Base-by-base conservation (phyloP, 53 echinoderm and acorn worm species). In the Stichopus horrens region DNA sequence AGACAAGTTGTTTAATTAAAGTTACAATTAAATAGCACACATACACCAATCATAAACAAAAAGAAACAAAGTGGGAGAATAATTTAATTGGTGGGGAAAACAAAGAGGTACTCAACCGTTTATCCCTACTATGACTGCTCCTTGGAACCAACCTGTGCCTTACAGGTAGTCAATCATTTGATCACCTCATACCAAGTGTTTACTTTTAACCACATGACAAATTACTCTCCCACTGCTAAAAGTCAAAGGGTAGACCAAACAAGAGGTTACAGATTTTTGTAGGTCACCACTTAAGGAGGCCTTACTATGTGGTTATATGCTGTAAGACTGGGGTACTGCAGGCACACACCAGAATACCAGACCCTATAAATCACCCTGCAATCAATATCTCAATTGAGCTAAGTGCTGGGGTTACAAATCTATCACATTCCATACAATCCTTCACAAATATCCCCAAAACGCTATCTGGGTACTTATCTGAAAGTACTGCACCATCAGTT, bases 181-280 rank as follows among this genome's bases (percentile, higher is more conserved):
- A 81, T 81, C 81, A 81, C 81, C 56, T 58, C 81, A 81, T 81
- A 57, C 81, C 54, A 21, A 9, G 21, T 81, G 81, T 81, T 81
- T 81, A 81, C 21, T 8, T 81, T 58, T 13, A 21, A 55, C 23
- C n/a, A 56, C 71, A 71, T 71, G 58, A 81, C 81, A 81, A 58
- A 81, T 81, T 58, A 81, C 81, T 81, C 58, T 81, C 58, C 23
- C 4, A 81, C 21, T 57, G 81, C 57, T 81, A 52, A 56, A 81
- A 81, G 81, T 81, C 81, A 81, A 81, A 58, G 81, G 58, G 18
- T 56, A 54, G 52, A 6, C 21, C 81, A 81, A 81, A 81, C 81
- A 81, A 18, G 22, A 81, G 58, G 21, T 13, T 57, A 21, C 21
- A 55, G 37, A 37, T 56, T 81, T 81, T 81, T 81, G 57, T 81